phyloP scores from a whole-genome alignment of 2,888 invertebrate genomes.

The Drosophila parthenogenetica region DNA sequence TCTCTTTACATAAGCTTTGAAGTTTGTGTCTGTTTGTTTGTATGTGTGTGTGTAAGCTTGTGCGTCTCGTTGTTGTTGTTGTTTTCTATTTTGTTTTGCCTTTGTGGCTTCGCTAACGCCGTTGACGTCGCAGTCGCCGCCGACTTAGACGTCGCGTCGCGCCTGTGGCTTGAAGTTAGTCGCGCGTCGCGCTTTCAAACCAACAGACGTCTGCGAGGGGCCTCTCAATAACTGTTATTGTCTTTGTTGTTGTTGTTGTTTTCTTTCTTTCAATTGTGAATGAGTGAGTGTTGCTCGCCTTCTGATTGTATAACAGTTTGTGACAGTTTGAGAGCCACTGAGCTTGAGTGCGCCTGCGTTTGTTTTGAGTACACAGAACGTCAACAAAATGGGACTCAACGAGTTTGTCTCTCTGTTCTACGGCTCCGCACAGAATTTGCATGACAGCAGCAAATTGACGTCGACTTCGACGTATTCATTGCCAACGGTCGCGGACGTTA shows the following conservation, averaged over 20 bases:
- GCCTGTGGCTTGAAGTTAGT: constrained; percentile 66
- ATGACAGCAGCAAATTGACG: constrained; percentile 65
- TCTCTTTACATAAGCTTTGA: constrained; percentile 67
- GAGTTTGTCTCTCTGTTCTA: constrained; percentile 85
- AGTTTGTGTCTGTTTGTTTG: constrained; percentile 23
- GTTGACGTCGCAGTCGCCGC: constrained; percentile 19
- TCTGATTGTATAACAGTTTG: constrained; percentile 60
- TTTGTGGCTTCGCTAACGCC: constrained; percentile 24
- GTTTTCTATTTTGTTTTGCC: constrained; percentile 38
- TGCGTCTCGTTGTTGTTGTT: constrained; percentile 23
- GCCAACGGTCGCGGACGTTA: constrained; percentile 72
- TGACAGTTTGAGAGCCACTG: constrained; percentile 57
- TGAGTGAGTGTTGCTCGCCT: constrained; percentile 16
- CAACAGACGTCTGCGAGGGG: constrained; percentile 59
- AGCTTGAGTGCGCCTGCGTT: constrained; percentile 52
- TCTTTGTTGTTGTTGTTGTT: constrained; percentile 10
- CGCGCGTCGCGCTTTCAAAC: constrained; percentile 70
- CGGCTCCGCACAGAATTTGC: constrained; percentile 82
- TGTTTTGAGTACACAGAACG: neutral
- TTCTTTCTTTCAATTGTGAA: neutral
- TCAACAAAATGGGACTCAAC: constrained; percentile 82
- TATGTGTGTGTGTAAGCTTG: neutral
- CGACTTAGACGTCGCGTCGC: constrained; percentile 48
- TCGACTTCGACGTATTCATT: constrained; percentile 72
- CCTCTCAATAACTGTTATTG: constrained; percentile 6